Evolutionary conservation across 64 coral and sea anemone genomes (phyloP).

Genomic region (Orbicella faveolata): DNA sequence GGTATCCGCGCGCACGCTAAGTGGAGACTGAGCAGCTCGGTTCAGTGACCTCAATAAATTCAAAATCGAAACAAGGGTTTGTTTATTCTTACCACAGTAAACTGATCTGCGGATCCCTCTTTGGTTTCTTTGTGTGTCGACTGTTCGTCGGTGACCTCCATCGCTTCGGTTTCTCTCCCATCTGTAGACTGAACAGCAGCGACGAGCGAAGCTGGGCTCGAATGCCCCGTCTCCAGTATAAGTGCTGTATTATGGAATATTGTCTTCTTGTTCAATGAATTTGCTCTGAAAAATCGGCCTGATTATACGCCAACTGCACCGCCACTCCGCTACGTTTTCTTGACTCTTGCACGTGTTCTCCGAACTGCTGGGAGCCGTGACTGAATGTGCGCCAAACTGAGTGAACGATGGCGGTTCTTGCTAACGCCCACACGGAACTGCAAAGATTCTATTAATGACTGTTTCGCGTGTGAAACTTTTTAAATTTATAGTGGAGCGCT

Average conservation of each 20-base stretch:
- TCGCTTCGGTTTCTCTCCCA: background rate
- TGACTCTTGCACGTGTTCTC: background rate
- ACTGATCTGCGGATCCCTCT: background rate
- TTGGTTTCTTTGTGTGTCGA: background rate
- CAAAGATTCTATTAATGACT: background rate
- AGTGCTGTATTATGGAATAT: background rate
- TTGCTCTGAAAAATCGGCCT: background rate
- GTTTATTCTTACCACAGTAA: conserved; percentile 7
- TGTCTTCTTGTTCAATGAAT: background rate
- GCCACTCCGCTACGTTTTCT: too few relatives aligned
- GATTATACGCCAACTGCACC: background rate
- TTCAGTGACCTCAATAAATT: background rate
- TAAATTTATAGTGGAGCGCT: background rate
- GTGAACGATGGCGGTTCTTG: background rate
- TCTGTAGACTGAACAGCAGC: background rate
- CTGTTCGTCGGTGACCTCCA: background rate
- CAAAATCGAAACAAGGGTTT: background rate
- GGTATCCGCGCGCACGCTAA: background rate
- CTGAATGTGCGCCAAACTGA: background rate
- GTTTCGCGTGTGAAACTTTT: background rate
- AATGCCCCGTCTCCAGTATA: background rate
- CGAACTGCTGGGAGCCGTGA: background rate
- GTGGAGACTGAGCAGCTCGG: background rate
- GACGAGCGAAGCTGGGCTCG: background rate
- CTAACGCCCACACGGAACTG: conserved; percentile 22